Evolutionary conservation across 2,113 vertebrate genomes (phyloP).

Genomic region (Chaetodon auriga): DNA sequence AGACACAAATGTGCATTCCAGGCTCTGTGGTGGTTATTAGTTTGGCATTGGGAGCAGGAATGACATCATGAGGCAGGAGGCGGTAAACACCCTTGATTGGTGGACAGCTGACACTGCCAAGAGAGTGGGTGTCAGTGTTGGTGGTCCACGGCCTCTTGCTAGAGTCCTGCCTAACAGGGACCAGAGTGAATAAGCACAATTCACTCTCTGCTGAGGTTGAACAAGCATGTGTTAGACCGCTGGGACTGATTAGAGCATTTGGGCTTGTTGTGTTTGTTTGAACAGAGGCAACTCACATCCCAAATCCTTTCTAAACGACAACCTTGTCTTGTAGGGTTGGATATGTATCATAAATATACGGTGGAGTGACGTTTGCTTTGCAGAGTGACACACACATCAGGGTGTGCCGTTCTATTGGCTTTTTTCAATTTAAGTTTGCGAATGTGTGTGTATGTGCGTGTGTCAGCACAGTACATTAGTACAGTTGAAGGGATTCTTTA

Average conservation of each 20-base stretch:
- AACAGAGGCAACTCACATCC: conserved; percentile 65
- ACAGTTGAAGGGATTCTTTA: conserved; percentile 42
- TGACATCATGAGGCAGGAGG: conserved; percentile 81
- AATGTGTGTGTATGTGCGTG: conserved; percentile 4
- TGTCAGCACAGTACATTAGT: conserved; percentile 26
- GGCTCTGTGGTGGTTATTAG: conserved; percentile 63
- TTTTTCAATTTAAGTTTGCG: conserved; percentile 27
- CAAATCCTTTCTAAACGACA: conserved; percentile 65
- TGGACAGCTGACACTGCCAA: conserved; percentile 79
- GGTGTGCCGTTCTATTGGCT: neutral
- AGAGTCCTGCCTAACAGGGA: conserved; percentile 51
- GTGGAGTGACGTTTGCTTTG: conserved; percentile 41
- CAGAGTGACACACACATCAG: conserved; percentile 36
- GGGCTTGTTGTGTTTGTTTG: conserved; percentile 72
- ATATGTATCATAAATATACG: conserved; percentile 56
- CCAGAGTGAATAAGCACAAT: conserved; percentile 43
- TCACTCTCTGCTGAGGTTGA: conserved; percentile 55
- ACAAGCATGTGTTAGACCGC: conserved; percentile 55
- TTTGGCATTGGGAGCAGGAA: conserved; percentile 73
- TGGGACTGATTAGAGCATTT: conserved; percentile 73
- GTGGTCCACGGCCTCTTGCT: conserved; percentile 74
- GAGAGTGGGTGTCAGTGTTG: conserved; percentile 74
- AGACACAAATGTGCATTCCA: conserved; percentile 68
- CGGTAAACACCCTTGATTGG: conserved; percentile 83
- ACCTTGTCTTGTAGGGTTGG: conserved; percentile 39